Evolutionary conservation across 2,113 vertebrate genomes (phyloP), one percentile per base, ranked within the genome.

Genomic region (Triplophysa dalaica): DNA sequence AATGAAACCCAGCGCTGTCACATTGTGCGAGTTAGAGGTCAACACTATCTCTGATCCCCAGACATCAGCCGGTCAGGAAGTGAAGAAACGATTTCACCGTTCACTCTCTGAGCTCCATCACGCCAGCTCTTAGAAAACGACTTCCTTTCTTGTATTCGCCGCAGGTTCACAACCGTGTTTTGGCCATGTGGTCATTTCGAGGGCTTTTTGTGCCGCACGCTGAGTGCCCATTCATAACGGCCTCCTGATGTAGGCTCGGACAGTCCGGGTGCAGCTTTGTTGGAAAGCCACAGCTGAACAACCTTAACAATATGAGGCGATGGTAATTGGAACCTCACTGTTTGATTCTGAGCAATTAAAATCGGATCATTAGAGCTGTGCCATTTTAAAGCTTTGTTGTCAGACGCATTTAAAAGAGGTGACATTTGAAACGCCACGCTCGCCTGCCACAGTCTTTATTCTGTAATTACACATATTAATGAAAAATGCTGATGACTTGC

Each of bases 401-500:
- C 77, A 76, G 84, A 69, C 43, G 88, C 89, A 90, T 89, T 86
- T 87, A 85, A 89, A 90, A 88, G 88, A 90, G 88, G 85, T 92
- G 91, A 91, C 91, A 92, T 92, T 92, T 91, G 86, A 86, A 91
- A 89, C 82, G 82, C 85, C 85, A 80, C 75, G 75, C 84, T 89
- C 86, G 82, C 80, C 79, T 62, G 83, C 86, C 80, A 66, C 82
- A 81, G 87, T 84, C 89, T 89, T 90, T 89, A 63, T 50, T 81
- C 86, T 43, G 83, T 85, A 89, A 87, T 89, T 89, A 83, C 86
- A 86, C 85, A 87, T 90, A 90, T 89, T 80, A 89, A 89, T 86
- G 86, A 66, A 65, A 73, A 52, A 61, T 83, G 74, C 87, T 88
- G 87, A 90, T 88, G 84, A 85, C 83, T 90, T 54, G 85, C 86